These are phyloP conservation scores for Clunio marinus DNA, from an alignment of 2,888 invertebrate species.

Conservation along the genomic window DNA sequence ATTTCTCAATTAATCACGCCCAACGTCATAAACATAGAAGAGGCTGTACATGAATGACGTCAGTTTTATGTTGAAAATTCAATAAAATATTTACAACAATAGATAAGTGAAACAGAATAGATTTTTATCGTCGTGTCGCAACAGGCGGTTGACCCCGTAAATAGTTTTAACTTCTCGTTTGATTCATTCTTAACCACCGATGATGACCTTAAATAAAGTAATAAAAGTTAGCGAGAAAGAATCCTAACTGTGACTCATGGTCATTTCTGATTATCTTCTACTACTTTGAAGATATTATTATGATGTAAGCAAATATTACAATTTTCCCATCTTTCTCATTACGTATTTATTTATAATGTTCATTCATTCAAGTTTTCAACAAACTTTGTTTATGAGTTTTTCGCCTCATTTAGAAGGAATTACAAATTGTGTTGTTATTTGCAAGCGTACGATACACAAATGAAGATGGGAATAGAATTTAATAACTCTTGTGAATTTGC, in stretches of 20 bases:
- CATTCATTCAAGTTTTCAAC: not conserved
- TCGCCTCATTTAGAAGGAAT: not conserved
- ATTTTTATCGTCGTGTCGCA: no score
- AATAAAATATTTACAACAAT: no score
- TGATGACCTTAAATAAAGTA: slow-evolving; percentile 19
- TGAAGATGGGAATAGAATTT: not conserved
- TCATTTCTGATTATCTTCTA: not conserved
- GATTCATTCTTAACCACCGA: no score
- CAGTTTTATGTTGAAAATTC: no score
- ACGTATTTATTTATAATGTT: no score
- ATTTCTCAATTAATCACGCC: slow-evolving; percentile 33
- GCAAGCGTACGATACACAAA: not conserved
- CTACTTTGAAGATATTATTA: no score
- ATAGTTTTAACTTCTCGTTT: no score
- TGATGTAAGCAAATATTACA: slow-evolving; percentile 29
- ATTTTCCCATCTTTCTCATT: no score
- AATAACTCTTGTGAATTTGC: not conserved
- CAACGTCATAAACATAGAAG: not conserved
- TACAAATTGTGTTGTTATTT: not conserved
- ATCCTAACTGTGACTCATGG: slow-evolving; percentile 20
- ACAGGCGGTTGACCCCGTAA: no score
- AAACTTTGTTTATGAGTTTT: not conserved
- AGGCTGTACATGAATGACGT: no score
- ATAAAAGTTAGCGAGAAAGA: not conserved
- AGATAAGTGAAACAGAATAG: no score